Evolutionary conservation across 2,797 vertebrate species (phyloP), one percentile per base, ranked within the genome.

Genomic region (Lagodon rhomboides): DNA sequence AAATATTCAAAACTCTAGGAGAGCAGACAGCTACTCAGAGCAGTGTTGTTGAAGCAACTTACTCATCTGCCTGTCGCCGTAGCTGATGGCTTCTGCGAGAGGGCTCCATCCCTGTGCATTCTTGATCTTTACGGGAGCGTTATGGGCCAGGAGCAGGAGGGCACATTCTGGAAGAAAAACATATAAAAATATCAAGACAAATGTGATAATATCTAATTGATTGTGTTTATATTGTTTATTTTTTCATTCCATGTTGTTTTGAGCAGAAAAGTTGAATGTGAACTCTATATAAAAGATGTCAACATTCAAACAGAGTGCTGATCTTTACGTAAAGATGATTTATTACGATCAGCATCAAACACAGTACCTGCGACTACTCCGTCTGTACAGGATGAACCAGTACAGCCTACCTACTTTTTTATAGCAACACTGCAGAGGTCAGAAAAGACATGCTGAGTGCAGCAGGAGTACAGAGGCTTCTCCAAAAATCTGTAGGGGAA

Each of bases 21-120:
- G 15, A 62, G 30, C 22, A 16, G 22, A 58, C 30, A 23, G 64
- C 22, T 53, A 22, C 15, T 56, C 11, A 50, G 25, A 66, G n/a
- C 41, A 34, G 53, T 2, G n/a, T 8, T 78, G 13, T 38, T 22
- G 13, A 3, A 4, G 13, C 3, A 4, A 84, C 93, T 92, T 95
- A 99, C 98, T 98, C 97, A 99, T 98, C 89, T 99, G 97, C 87
- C 98, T 95, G 93, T 98, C 97, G 84, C 98, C 98, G 30, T 97
- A 99, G 95, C 98, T 99, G 96, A 99, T 99, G 92, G 98, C 98
- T 95, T 99, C 98, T 27, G 98, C 97, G 71, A 99, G 94, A 79
- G 98, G 97, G 94, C 97, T 98, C 98, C 98, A 99, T 94, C 98
- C 98, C 96, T 97, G 98, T 88, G 97, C 96, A 1, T 99, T 99